These are phyloP conservation scores for Meteorus cinctellus DNA, from an alignment of 2,888 invertebrate species.

Conservation along the genomic window DNA sequence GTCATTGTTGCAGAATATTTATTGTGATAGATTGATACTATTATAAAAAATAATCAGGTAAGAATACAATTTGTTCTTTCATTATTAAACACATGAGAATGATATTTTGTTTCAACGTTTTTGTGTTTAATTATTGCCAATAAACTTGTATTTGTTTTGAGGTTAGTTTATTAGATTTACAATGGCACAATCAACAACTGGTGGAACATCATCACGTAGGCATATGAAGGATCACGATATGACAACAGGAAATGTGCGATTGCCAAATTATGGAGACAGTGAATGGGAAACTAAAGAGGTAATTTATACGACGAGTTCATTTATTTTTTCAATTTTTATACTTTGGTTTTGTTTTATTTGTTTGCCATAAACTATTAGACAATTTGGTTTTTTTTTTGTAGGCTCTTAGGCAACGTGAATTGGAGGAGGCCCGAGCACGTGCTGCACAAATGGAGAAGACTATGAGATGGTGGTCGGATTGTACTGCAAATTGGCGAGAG, in stretches of 20 bases:
- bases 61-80: not conserved
- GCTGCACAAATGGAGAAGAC: slow-evolving; percentile 99
- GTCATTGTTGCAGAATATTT: not conserved
- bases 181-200: slow-evolving; percentile 80
- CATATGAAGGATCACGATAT: slow-evolving; percentile 79
- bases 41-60: not conserved
- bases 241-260: slow-evolving; percentile 75
- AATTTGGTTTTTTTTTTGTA: slow-evolving; percentile 57
- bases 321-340: not conserved
- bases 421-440: slow-evolving; percentile 94
- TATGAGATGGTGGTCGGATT: slow-evolving; percentile 99
- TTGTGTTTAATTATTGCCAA: not conserved
- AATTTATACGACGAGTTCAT: slow-evolving; percentile 42
- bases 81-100: not conserved
- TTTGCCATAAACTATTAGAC: slow-evolving; percentile 3
- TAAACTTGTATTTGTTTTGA: not conserved
- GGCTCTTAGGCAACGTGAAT: slow-evolving; percentile 83
- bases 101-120: not conserved
- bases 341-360: not conserved
- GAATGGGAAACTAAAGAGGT: slow-evolving; percentile 89
- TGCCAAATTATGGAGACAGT: slow-evolving; percentile 80
- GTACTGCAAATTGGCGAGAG: slow-evolving; percentile 96
- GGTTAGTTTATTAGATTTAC: not conserved
- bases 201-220: slow-evolving; percentile 80
- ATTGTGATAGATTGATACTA: not conserved